Conservation (phyloP, 2,888 invertebrate genomes). For the Apoda limacodes region DNA sequence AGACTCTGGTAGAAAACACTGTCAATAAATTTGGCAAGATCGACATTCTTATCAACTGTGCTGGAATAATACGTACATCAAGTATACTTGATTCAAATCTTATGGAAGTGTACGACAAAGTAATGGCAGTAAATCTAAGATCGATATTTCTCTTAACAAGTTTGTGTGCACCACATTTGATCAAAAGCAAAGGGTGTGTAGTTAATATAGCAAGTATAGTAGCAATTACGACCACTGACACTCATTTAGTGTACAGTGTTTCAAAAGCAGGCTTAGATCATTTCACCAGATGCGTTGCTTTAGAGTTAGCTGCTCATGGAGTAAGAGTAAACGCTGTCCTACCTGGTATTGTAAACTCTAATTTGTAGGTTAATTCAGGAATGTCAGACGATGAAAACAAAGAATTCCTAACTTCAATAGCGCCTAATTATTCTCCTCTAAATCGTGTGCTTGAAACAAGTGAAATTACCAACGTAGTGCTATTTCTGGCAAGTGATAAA, state of each 20-base stretch:
- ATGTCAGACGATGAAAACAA: constrained; percentile 65
- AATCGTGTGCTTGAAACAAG: constrained; percentile 24
- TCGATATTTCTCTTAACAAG: constrained; percentile 21
- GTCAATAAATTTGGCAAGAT: constrained; percentile 26
- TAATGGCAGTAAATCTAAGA: constrained; percentile 25
- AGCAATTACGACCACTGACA: no score
- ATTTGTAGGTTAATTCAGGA: constrained; percentile 44
- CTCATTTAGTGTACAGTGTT: constrained; percentile 62
- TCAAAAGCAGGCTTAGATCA: constrained; percentile 82
- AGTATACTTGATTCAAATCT: constrained; percentile 15
- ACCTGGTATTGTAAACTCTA: no score
- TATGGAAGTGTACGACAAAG: constrained; percentile 22
- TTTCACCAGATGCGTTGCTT: no score
- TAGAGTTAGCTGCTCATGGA: no score
- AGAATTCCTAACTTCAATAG: no score
- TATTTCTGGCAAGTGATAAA: constrained; percentile 29
- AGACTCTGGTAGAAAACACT: constrained; percentile 22
- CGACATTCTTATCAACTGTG: constrained; percentile 31
- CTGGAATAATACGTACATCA: constrained; percentile 21
- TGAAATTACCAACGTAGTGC: constrained; percentile 26
- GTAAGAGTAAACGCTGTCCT: no score
- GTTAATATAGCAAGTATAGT: constrained; percentile 30
- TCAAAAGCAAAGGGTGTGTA: constrained; percentile 27
- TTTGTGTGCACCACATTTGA: constrained; percentile 23
- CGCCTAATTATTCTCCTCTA: constrained; percentile 18